Evolutionary conservation across 53 echinoderm and acorn worm genomes (phyloP).

Genomic region (Crossaster papposus): DNA sequence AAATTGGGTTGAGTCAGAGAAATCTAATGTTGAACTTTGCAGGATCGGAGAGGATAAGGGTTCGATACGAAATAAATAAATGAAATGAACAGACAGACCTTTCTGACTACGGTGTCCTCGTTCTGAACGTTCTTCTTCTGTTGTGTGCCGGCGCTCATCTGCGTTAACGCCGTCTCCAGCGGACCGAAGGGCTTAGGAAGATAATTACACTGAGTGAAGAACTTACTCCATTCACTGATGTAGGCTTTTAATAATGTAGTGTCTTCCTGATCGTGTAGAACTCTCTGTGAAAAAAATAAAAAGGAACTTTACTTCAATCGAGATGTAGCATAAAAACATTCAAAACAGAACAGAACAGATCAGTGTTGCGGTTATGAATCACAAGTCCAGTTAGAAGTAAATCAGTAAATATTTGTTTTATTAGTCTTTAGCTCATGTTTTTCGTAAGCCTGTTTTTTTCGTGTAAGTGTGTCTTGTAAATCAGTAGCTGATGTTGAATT

Average conservation of each 20-base stretch:
- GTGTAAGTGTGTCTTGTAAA: no score
- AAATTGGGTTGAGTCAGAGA: no score
- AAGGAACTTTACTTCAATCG: neutral
- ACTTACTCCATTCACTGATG: slow-evolving; percentile 96
- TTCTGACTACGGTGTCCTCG: slow-evolving; percentile 96
- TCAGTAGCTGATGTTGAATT: no score
- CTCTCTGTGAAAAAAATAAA: slow-evolving; percentile 64
- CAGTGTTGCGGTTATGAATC: no score
- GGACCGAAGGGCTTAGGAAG: slow-evolving; percentile 91
- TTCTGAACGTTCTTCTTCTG: slow-evolving; percentile 83
- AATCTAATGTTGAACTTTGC: no score
- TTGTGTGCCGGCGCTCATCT: slow-evolving; percentile 67
- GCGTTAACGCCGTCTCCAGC: slow-evolving; percentile 76
- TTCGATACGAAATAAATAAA: neutral
- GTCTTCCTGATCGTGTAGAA: slow-evolving; percentile 90
- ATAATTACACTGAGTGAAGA: slow-evolving; percentile 94
- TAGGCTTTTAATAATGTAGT: slow-evolving; percentile 90
- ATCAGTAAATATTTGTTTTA: no score
- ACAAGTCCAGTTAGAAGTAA: no score
- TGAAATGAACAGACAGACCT: slow-evolving; percentile 56
- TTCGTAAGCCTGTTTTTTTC: no score
- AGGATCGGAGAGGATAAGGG: no score
- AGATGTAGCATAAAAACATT: neutral
- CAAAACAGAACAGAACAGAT: neutral
- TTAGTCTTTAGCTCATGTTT: no score